phyloP scores from a whole-genome alignment of 2,797 vertebrate genomes.

The Propithecus perrieri region DNA sequence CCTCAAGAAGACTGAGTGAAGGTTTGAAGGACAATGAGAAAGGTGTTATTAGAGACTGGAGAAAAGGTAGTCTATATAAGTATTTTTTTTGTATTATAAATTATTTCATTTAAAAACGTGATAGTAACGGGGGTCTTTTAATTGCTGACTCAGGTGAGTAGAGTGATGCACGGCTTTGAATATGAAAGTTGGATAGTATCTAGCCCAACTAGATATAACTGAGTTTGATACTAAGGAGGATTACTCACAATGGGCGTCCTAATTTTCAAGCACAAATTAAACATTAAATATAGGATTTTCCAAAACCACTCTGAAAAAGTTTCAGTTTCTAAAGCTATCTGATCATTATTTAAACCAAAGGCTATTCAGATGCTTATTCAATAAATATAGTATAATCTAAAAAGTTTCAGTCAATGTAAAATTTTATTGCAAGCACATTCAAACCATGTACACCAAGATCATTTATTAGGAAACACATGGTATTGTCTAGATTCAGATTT shows the following conservation, averaged over 20 bases:
- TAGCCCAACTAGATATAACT: neutral
- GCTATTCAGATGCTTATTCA: neutral
- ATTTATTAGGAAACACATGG: slow-evolving; percentile 15
- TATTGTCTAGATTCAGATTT: neutral
- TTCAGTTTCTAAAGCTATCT: slow-evolving; percentile 30
- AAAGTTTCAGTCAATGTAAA: slow-evolving; percentile 21
- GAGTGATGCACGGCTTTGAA: neutral
- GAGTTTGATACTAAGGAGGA: neutral
- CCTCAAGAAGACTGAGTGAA: neutral
- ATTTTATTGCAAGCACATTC: slow-evolving; percentile 20
- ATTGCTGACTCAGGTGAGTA: neutral
- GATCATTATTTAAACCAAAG: neutral
- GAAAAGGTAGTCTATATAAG: neutral
- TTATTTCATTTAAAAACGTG: neutral
- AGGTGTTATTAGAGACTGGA: neutral
- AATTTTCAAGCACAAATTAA: slow-evolving; percentile 44
- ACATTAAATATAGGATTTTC: neutral
- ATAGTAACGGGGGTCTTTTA: neutral
- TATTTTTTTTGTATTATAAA: neutral
- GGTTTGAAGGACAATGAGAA: neutral
- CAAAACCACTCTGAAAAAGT: slow-evolving; percentile 21
- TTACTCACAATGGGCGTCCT: neutral
- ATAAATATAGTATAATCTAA: neutral
- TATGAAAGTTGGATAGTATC: neutral
- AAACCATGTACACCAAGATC: neutral